Evolutionary conservation across 2,113 vertebrate genomes (phyloP).

Genomic region (Callorhinus ursinus): DNA sequence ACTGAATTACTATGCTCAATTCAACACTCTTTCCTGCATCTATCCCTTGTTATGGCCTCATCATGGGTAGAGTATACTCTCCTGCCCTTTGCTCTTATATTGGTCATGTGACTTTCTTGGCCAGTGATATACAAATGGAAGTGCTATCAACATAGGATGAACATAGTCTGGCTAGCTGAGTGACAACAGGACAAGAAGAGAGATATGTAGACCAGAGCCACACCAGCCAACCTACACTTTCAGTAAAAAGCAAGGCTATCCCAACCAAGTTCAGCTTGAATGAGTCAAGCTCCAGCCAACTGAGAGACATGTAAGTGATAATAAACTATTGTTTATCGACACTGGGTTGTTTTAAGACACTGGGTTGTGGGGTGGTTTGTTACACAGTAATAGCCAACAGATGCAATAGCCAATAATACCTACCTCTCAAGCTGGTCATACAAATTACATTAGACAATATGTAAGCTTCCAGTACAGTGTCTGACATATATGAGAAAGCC

Average conservation of each 20-base stretch:
- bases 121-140: not conserved
- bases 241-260: not conserved
- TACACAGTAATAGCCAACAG: not conserved
- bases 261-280: not conserved
- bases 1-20: not conserved
- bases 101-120: not conserved
- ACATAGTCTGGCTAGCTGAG: not conserved
- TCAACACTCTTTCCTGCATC: not conserved
- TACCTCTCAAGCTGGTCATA: not conserved
- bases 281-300: not conserved
- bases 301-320: not conserved
- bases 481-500: not conserved
- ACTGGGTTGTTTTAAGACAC: not conserved
- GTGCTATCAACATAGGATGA: not conserved
- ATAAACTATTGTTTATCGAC: not conserved
- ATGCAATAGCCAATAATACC: not conserved
- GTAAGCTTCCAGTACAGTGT: not conserved
- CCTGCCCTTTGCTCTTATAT: not conserved
- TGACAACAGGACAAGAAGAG: not conserved
- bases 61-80: not conserved
- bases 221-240: not conserved
- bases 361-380: not conserved
- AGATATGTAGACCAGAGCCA: not conserved
- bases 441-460: not conserved
- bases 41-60: not conserved